These are phyloP conservation scores for Polydrusus tereticollis DNA, from an alignment of 2,888 invertebrate genomes.

Conservation along the genomic window DNA sequence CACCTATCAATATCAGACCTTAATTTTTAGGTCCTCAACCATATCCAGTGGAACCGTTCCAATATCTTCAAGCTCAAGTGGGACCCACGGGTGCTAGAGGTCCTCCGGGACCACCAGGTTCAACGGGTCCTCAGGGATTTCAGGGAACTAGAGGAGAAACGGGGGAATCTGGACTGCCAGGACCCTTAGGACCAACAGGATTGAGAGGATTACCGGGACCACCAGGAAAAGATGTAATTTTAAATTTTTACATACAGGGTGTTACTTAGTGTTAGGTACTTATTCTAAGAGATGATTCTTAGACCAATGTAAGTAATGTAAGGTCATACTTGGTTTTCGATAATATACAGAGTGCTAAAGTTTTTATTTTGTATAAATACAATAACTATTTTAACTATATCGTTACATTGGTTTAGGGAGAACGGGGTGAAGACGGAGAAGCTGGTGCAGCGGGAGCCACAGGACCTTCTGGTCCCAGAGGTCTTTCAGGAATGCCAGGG, in stretches of 20 bases:
- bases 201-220: slow-evolving; percentile 78
- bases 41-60: slow-evolving; percentile 71
- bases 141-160: slow-evolving; percentile 86
- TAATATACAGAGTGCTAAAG: too few relatives aligned
- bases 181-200: slow-evolving; percentile 72
- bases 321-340: too few relatives aligned
- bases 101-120: slow-evolving; percentile 73
- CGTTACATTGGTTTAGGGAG: slow-evolving; percentile 70
- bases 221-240: slow-evolving; percentile 81
- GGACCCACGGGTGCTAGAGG: slow-evolving; percentile 87
- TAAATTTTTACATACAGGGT: neutral
- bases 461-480: slow-evolving; percentile 82
- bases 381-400: too few relatives aligned
- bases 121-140: slow-evolving; percentile 83
- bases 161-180: slow-evolving; percentile 81
- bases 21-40: slow-evolving; percentile 47
- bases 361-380: too few relatives aligned
- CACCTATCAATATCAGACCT: neutral
- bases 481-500: slow-evolving; percentile 81
- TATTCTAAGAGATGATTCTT: too few relatives aligned
- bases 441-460: slow-evolving; percentile 78
- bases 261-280: too few relatives aligned
- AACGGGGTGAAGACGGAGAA: slow-evolving; percentile 85
- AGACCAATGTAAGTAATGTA: too few relatives aligned
- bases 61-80: slow-evolving; percentile 84